These are phyloP conservation scores for Thalassoma bifasciatum DNA, from an alignment of 2,113 vertebrate genomes.

Conservation along the genomic window DNA sequence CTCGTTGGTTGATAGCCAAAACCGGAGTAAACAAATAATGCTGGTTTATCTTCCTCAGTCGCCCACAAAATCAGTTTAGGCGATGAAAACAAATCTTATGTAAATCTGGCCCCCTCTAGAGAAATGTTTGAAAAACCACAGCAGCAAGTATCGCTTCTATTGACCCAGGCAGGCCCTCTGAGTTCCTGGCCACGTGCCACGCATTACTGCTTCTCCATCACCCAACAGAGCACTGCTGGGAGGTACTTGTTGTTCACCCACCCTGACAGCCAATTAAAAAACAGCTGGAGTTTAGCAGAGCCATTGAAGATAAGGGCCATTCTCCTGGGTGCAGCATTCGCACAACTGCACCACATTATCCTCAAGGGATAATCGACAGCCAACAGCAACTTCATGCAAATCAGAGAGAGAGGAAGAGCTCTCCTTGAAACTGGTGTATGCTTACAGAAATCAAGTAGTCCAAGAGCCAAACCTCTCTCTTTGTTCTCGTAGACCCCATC, in stretches of 20 bases:
- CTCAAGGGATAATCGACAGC: slow-evolving; percentile 67
- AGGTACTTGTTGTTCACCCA: slow-evolving; percentile 75
- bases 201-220: slow-evolving; percentile 69
- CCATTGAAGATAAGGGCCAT: slow-evolving; percentile 77
- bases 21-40: slow-evolving; percentile 52
- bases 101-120: slow-evolving; percentile 40
- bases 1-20: slow-evolving; percentile 44
- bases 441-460: slow-evolving; percentile 50
- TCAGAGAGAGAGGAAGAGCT: slow-evolving; percentile 47
- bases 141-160: slow-evolving; percentile 56
- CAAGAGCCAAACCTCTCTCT: slow-evolving; percentile 24
- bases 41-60: slow-evolving; percentile 50
- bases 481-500: slow-evolving; percentile 7
- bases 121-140: slow-evolving; percentile 57
- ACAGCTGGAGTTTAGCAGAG: slow-evolving; percentile 78
- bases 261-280: slow-evolving; percentile 76
- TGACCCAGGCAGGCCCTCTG: slow-evolving; percentile 62
- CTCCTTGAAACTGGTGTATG: slow-evolving; percentile 32
- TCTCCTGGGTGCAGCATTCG: slow-evolving; percentile 69
- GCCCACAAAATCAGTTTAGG: slow-evolving; percentile 46
- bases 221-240: slow-evolving; percentile 64
- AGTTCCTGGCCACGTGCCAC: slow-evolving; percentile 67
- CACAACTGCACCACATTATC: slow-evolving; percentile 70
- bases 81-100: slow-evolving; percentile 45
- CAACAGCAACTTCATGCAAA: slow-evolving; percentile 51